Base-by-base conservation (phyloP, 2,888 invertebrate genomes). In the Acronicta leporina region DNA sequence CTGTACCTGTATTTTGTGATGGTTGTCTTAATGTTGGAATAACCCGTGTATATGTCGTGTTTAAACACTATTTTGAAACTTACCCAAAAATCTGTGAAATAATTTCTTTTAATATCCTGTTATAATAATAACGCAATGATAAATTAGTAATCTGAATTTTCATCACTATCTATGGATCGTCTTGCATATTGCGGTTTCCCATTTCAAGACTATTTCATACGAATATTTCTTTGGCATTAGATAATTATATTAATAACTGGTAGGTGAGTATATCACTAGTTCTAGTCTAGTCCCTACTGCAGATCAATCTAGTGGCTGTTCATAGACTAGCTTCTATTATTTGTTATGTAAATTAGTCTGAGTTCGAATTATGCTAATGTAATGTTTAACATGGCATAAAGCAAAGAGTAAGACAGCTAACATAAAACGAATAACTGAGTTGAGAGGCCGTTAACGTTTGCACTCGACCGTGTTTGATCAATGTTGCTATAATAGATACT, bases 1-100 rank as follows among this genome's bases (percentile, higher is more conserved):
- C 57, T 69, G 70, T 74, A 70, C 70, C 70, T 74, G 61, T 51
- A 42, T 38, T 64, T 70, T 43, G 54, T 68, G 55, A 41, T 60
- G 52, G 45, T 41, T 41, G 49, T 61, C 55, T 61, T 44, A n/a
- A n/a, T 61, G 8, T 51, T 35, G 14, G 10, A 14, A 46, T 16
- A 41, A 60, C 43, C 49, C 61, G 45, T 35, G 35, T 50, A 5
- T 40, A 41, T 54, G 40, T 73, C 35, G 35, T 68, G 55, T 62
- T 55, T 49, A 50, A 1, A 16, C 27, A 40, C 44, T 10, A 5
- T 6, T 47, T 46, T 20, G n/a, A 52, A 63, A 71, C 70, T 74
- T 69, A 74, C 70, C 15, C 7, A 49, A 40, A 38, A 44, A 6
- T 53, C 55, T 69, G 64, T 33, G 50, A 58, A 73, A 58, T 3